Conservation (phyloP, 2,113 vertebrate genomes). For the Menidia beryllina region DNA sequence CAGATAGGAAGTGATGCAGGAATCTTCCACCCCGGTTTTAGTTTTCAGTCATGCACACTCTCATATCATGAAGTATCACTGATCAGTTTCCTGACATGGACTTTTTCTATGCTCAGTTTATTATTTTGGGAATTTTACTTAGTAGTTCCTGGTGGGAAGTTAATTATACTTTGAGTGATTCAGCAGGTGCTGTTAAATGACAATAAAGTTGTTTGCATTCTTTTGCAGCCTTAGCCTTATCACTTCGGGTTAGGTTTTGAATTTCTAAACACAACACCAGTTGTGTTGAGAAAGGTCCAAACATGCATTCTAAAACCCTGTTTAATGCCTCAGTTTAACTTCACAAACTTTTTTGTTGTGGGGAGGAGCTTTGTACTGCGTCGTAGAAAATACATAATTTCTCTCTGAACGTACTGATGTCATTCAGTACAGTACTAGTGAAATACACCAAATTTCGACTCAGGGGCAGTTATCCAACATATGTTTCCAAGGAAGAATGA, state of each 20-base stretch:
- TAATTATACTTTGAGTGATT: not conserved
- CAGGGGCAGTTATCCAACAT: constrained; percentile 11
- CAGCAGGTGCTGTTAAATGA: not conserved
- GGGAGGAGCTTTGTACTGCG: not conserved
- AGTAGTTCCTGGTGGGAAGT: not conserved
- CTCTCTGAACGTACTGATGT: too few relatives aligned
- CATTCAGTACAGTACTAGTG: not conserved
- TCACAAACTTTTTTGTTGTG: not conserved
- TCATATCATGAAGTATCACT: not conserved
- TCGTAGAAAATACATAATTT: constrained; percentile 5
- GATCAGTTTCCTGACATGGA: not conserved
- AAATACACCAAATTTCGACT: constrained; percentile 12
- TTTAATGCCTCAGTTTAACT: constrained; percentile 42
- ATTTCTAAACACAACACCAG: not conserved
- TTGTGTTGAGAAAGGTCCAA: constrained; percentile 15
- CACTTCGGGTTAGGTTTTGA: not conserved
- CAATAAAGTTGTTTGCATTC: not conserved
- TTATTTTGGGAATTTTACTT: not conserved
- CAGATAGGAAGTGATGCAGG: constrained; percentile 47
- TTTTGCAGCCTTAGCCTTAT: not conserved
- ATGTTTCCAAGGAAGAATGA: constrained; percentile 2
- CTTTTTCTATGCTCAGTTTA: not conserved
- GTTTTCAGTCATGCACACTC: not conserved
- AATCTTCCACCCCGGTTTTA: not conserved
- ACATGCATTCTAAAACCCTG: constrained; percentile 18